Evolutionary conservation across 2,888 invertebrate genomes (phyloP), one percentile per base, ranked within the genome.

Genomic region (Buathra laborator): DNA sequence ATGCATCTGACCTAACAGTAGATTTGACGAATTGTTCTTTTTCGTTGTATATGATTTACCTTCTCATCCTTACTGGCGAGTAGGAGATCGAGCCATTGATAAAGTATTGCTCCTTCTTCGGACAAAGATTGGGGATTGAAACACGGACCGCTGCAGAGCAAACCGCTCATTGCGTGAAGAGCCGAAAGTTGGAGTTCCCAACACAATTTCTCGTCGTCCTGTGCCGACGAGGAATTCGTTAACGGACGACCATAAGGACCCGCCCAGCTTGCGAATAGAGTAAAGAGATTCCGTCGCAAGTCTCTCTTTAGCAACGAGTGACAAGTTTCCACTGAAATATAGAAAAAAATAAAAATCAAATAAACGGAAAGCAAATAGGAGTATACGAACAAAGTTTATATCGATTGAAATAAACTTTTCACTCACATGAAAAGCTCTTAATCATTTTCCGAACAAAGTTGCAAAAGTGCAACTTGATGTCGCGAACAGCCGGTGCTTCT

Each of bases 81-180:
- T 92, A 99, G 95, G 89, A 97, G 96, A 94, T 98, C 98, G 78
- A 99, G 95, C 99, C 99, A 99, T 78, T 97, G 96, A 93, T 99
- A 99, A n/a, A 95, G 90, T 89, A 98, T 96, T 4, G 97, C 96
- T 67, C 99, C 99, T 91, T 99, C 99, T 92, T 99, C 99, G 9
- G 97, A 96, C 48, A 98, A 94, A 43, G 97, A 97, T 68, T 96
- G 95, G 0, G 97, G 96, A 90, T 99, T 98, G 94, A 99, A 99
- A 90, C 98, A 98, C 0, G 99, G 97, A 0, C 99, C 99, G 93
- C 99, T 99, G 92, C 99, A 99, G 1, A 99, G 95, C 37, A 99
- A 95, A 10, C 99, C 98, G 85, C 99, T 98, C 98, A 99, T 99
- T 1, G 99, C 99, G 95, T 98, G 95, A 75, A 95, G 91, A 1